Conservation (phyloP, 2,113 vertebrate genomes). For the Shinisaurus crocodilurus region DNA sequence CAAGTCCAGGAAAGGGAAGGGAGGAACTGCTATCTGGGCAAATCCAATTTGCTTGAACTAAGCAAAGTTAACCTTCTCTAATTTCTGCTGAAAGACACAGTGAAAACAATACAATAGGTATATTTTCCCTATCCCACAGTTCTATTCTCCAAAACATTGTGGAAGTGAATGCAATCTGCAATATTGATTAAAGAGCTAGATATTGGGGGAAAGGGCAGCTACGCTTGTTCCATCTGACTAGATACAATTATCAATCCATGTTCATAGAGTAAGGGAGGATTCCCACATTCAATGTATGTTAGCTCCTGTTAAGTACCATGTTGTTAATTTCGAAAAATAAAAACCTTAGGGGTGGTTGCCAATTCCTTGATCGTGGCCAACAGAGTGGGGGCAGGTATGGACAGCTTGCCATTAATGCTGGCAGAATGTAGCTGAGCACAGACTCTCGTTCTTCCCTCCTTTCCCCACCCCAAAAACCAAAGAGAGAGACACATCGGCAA, state of each 20-base stretch:
- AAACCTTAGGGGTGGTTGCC: background rate
- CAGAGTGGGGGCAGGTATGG: background rate
- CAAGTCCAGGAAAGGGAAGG: slow-evolving; percentile 39
- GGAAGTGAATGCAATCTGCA: background rate
- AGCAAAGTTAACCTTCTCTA: slow-evolving; percentile 42
- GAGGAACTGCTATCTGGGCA: slow-evolving; percentile 39
- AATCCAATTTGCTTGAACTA: slow-evolving; percentile 59
- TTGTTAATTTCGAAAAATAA: background rate
- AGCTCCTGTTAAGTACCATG: background rate
- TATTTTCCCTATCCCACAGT: accelerated
- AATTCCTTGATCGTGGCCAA: background rate
- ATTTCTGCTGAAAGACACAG: background rate
- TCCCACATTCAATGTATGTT: background rate
- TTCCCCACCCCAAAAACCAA: background rate
- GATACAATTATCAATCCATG: background rate
- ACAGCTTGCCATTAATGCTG: background rate
- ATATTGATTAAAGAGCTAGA: background rate
- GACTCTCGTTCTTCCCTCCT: background rate
- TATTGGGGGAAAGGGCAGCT: background rate
- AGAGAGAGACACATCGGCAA: background rate
- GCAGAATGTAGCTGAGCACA: no score
- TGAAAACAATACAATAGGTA: background rate
- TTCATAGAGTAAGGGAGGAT: background rate
- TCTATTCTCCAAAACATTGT: background rate
- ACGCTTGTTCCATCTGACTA: accelerated